Evolutionary conservation across 2,797 vertebrate genomes (phyloP).

Genomic region (Sebastes minor): DNA sequence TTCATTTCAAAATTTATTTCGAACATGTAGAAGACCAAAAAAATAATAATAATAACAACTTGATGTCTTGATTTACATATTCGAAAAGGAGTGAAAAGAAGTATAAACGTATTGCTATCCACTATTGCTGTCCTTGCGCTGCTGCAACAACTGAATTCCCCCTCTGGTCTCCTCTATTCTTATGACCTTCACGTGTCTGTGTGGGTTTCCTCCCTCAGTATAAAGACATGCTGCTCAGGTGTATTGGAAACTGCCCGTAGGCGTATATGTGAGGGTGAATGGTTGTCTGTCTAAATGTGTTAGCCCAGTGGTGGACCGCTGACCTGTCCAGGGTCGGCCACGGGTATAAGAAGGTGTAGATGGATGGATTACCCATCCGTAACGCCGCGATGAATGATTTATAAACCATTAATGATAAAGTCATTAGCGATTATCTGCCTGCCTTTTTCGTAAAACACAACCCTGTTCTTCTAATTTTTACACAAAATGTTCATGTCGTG

Average conservation of each 20-base stretch:
- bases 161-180: neutral
- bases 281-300: neutral
- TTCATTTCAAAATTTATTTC: no score
- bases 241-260: neutral
- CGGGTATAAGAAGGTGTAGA: neutral
- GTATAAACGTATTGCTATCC: no score
- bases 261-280: neutral
- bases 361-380: neutral
- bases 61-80: no score
- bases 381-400: neutral
- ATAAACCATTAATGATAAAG: slow-evolving; percentile 17
- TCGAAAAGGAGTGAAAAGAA: no score
- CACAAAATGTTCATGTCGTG: neutral
- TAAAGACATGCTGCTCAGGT: neutral
- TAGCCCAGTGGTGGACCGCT: neutral
- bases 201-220: neutral
- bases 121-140: neutral
- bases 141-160: neutral
- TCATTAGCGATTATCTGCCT: neutral
- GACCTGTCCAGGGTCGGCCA: neutral
- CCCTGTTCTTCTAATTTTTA: neutral
- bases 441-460: neutral
- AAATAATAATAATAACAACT: no score
- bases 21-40: no score
- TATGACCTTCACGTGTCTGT: neutral